These are phyloP conservation scores for Atlantisia rogersi DNA, from an alignment of 2,113 vertebrate genomes.

Conservation along the genomic window DNA sequence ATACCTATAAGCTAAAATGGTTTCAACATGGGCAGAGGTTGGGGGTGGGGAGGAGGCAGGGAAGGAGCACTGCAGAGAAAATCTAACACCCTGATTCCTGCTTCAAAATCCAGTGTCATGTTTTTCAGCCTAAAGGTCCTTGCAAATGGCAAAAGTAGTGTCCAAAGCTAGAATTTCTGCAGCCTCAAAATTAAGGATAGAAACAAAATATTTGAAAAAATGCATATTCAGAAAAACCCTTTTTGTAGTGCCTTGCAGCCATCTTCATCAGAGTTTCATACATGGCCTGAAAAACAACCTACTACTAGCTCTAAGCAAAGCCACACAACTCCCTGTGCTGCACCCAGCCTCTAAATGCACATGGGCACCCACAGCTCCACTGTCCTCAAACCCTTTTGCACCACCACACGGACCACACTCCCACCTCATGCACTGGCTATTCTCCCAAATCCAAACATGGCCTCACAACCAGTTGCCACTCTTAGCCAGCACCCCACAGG, in stretches of 20 bases:
- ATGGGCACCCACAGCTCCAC: background rate
- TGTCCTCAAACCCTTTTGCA: background rate
- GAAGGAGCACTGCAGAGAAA: background rate
- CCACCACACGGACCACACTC: background rate
- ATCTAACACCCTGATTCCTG: background rate
- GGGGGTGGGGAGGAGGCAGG: fast-evolving
- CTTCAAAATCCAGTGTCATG: background rate
- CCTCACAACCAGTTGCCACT: background rate
- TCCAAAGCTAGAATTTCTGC: background rate
- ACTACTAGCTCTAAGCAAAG: background rate
- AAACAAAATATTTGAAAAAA: background rate
- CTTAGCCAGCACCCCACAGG: background rate
- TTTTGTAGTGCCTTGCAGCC: background rate
- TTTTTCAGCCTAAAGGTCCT: background rate
- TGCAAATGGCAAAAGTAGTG: background rate
- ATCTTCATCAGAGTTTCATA: background rate
- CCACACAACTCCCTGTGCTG: background rate
- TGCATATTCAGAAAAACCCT: background rate
- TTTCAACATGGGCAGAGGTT: background rate
- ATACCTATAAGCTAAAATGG: background rate
- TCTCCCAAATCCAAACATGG: background rate
- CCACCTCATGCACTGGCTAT: background rate
- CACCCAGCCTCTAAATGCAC: background rate
- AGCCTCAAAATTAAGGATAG: background rate
- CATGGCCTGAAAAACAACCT: background rate